Evolutionary conservation across 2,888 invertebrate species (phyloP).

Genomic region (Cataglyphis livida): DNA sequence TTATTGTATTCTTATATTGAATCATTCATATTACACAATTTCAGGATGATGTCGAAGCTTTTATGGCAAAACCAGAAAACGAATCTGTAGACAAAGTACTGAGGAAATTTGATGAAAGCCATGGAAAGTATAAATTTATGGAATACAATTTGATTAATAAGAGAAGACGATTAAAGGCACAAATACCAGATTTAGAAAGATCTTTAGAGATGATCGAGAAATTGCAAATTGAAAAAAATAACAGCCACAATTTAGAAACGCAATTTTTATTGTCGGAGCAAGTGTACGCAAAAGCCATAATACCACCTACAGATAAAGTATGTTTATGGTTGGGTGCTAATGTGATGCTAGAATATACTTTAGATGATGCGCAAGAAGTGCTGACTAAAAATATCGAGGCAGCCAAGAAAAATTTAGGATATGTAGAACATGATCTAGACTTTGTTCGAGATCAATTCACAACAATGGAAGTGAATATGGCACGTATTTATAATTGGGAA

Average conservation of each 20-base stretch:
- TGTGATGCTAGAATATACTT: constrained; percentile 98
- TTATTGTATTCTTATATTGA: not conserved
- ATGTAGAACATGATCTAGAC: constrained; percentile 96
- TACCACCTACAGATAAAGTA: constrained; percentile 96
- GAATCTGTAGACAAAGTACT: constrained; percentile 95
- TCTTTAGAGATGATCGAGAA: constrained; percentile 97
- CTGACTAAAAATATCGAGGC: constrained; percentile 93
- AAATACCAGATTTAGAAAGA: constrained; percentile 97
- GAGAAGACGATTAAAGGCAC: constrained; percentile 93
- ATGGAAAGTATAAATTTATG: constrained; percentile 99
- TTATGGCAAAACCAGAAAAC: constrained; percentile 94
- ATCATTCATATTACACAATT: not conserved
- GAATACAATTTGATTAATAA: constrained; percentile 96
- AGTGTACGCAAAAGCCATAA: constrained; percentile 92
- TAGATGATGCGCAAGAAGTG: constrained; percentile 95
- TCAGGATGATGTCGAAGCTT: constrained; percentile 97
- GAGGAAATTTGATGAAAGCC: constrained; percentile 95
- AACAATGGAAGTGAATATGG: constrained; percentile 99
- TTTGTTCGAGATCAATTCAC: constrained; percentile 99
- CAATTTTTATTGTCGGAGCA: constrained; percentile 97
- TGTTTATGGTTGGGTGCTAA: constrained; percentile 95
- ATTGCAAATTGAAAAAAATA: constrained; percentile 92
- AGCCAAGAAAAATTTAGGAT: constrained; percentile 93
- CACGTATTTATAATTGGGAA: constrained; percentile 99
- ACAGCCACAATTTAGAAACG: constrained; percentile 90